Evolutionary conservation across 2,113 vertebrate species (phyloP), one percentile per base, ranked within the genome.

Genomic region (Rhineura floridana): DNA sequence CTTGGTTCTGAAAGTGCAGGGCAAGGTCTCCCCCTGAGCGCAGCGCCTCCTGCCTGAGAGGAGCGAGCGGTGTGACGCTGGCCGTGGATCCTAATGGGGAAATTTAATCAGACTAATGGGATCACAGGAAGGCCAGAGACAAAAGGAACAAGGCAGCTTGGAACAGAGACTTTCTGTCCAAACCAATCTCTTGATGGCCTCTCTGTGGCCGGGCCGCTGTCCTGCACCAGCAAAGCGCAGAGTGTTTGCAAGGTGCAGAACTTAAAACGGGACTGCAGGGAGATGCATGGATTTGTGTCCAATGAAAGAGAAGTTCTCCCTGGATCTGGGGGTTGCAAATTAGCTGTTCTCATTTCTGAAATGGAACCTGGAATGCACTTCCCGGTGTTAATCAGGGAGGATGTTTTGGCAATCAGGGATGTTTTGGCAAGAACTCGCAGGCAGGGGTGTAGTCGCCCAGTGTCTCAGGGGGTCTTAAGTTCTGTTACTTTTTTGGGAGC

Each of bases 71-170:
- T 6, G 6, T 12, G 25, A 4, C n/a, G 0, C 8, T 4, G 75
- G 44, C 15, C 1, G 48, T 3, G 17, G n/a, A n/a, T 77, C 19
- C 28, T 42, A 81, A 48, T 9, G 19, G 73, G 50, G 25, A 72
- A 28, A 62, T 48, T 62, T 81, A 81, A 85, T 85, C 70, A 85
- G n/a, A 21, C 76, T 62, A 73, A 89, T 85, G 88, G 50, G 30
- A 59, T 42, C 65, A 3, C 28, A 50, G n/a, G 48, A 13, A 59
- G 62, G 48, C n/a, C 46, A 28, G 70, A 84, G 62, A n/a, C 9
- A 1, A 23, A 33, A 76, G 2, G n/a, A 1, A 8, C 30, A 25
- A 23, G 13, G 39, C 33, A 39, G 15, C 28, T 59, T 28, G 50
- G n/a, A 42, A 2, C 11, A 48, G 67, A 42, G 8, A 21, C 9